Evolutionary conservation across 2,888 invertebrate species (phyloP).

Genomic region (Suillia variegata): DNA sequence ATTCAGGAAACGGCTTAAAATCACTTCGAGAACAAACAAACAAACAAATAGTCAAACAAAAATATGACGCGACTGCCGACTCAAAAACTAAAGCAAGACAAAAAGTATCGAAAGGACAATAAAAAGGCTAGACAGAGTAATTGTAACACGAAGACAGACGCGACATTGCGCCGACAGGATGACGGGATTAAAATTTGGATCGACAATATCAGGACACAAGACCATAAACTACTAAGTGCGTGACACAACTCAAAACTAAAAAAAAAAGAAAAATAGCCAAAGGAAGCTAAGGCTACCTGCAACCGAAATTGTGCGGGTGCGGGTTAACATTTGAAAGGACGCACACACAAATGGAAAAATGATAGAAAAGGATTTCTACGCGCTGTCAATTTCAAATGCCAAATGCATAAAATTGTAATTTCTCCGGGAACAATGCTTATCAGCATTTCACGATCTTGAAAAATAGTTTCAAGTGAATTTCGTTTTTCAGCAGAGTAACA

Average conservation of each 20-base stretch:
- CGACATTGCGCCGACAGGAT: conserved; percentile 28
- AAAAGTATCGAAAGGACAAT: conserved; percentile 1
- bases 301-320: conserved; percentile 7
- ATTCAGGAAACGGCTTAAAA: background rate
- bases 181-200: conserved; percentile 21
- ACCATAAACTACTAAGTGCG: too few relatives aligned
- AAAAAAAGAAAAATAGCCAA: too few relatives aligned
- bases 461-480: conserved; percentile 11
- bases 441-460: conserved; percentile 13
- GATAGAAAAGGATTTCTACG: background rate
- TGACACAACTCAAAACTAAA: too few relatives aligned
- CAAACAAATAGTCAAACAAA: background rate
- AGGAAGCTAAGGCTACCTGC: conserved; percentile 10
- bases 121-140: conserved; percentile 22
- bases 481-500: too few relatives aligned
- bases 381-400: background rate
- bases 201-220: too few relatives aligned
- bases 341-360: conserved; percentile 1
- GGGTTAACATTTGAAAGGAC: background rate
- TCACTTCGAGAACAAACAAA: background rate
- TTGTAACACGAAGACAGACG: conserved; percentile 29
- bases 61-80: background rate
- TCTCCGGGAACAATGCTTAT: conserved; percentile 8
- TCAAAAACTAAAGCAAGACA: background rate
- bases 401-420: too few relatives aligned